Conservation (phyloP, 2,113 vertebrate genomes). For the Halichoeres trimaculatus region DNA sequence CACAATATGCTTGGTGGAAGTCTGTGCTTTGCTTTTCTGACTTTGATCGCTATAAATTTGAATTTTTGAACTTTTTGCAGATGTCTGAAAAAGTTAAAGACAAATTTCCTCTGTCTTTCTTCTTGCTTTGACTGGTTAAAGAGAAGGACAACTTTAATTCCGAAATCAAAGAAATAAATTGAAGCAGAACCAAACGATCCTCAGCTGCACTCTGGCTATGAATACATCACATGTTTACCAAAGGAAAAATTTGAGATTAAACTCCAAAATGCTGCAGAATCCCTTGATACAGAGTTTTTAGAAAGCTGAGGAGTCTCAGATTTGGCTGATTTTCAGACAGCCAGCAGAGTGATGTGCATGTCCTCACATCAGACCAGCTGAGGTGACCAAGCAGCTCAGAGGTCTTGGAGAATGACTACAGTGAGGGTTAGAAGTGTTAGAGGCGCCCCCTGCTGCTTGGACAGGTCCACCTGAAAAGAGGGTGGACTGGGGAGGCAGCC, state of each 20-base stretch:
- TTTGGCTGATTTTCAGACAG: slow-evolving; percentile 10
- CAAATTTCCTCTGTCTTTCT: no score
- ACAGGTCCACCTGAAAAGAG: slow-evolving; percentile 25
- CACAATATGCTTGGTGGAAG: no score
- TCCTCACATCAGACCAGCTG: background rate
- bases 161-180: no score
- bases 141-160: no score
- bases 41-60: no score
- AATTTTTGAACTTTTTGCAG: no score
- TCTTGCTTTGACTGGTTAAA: no score
- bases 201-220: background rate
- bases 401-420: background rate
- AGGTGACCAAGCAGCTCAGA: background rate
- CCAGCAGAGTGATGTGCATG: slow-evolving; percentile 39
- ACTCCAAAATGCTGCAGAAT: slow-evolving; percentile 13
- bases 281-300: background rate
- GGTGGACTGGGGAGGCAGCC: background rate
- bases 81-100: no score
- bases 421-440: slow-evolving; percentile 63
- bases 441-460: slow-evolving; percentile 33
- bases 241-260: slow-evolving; percentile 31
- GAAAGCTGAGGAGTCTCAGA: background rate
- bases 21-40: no score
- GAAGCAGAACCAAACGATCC: no score
- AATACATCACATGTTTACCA: background rate